Evolutionary conservation across 1,140 invertebrate species (phyloP).

Genomic region (Panagrolaimus sp.): DNA sequence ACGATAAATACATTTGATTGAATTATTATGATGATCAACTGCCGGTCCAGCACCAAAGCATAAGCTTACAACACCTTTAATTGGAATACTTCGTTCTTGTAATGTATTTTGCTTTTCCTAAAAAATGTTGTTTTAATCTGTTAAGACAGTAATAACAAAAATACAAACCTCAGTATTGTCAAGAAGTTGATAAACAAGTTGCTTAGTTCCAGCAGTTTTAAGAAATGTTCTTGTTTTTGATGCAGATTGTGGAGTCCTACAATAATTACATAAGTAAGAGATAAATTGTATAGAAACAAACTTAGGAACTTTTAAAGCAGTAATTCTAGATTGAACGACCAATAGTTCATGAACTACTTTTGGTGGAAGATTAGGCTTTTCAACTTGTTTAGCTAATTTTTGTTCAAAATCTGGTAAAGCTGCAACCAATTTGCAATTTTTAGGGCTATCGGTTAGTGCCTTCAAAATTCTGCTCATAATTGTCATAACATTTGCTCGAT

Average conservation of each 20-base stretch:
- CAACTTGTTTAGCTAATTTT: background rate
- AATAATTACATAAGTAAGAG: background rate
- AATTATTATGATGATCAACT: background rate
- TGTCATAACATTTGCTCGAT: conserved; percentile 2
- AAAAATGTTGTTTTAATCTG: background rate
- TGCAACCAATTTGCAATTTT: background rate
- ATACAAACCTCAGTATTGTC: conserved; percentile 8
- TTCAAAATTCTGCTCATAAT: background rate
- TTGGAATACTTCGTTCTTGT: conserved; percentile 11
- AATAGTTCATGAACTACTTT: background rate
- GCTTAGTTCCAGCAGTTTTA: conserved; percentile 1
- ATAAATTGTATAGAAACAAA: background rate
- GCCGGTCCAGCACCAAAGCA: background rate
- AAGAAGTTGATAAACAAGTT: conserved; percentile 12
- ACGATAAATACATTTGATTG: conserved; percentile 8
- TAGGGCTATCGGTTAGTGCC: background rate
- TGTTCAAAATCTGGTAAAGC: background rate
- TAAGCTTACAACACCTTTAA: background rate
- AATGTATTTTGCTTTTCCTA: conserved; percentile 8
- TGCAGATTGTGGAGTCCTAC: background rate
- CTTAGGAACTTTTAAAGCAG: background rate
- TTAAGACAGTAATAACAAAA: too few species aligned
- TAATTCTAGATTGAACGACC: background rate
- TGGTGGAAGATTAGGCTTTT: conserved; percentile 7
- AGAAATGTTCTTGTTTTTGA: background rate